Conservation (phyloP, 1,140 invertebrate genomes). For the Cyphomyrmex costatus region DNA sequence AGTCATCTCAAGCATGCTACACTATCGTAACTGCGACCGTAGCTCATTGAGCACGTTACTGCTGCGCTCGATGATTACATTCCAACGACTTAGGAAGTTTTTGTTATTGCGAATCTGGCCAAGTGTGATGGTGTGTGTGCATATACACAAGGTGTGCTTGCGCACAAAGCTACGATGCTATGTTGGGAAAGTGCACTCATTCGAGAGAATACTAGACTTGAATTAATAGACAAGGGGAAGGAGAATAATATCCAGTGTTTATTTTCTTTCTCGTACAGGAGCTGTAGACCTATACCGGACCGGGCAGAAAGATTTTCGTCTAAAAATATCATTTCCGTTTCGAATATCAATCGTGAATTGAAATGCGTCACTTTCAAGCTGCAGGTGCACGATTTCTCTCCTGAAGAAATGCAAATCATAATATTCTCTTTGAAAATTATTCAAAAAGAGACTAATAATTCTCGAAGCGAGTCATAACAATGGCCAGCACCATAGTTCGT, state of each 20-base stretch:
- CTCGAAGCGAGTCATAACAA: background rate
- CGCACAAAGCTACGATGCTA: constrained; percentile 25
- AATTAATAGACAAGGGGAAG: constrained; percentile 37
- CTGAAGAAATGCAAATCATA: constrained; percentile 7
- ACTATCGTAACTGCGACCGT: constrained; percentile 54
- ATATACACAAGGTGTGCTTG: background rate
- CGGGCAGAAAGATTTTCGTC: background rate
- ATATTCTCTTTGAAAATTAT: constrained; percentile 24
- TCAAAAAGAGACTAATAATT: background rate
- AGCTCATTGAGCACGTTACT: constrained; percentile 68
- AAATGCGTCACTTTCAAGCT: background rate
- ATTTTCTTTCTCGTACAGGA: constrained; percentile 3
- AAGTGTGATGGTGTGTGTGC: background rate
- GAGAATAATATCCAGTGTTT: constrained; percentile 52
- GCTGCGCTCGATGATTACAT: constrained; percentile 65
- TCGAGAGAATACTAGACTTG: constrained; percentile 46
- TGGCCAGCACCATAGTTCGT: background rate
- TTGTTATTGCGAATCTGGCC: constrained; percentile 50
- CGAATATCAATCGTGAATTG: constrained; percentile 3
- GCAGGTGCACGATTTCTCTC: background rate
- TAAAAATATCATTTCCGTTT: constrained; percentile 22
- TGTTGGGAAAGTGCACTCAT: constrained; percentile 30
- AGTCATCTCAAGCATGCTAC: constrained; percentile 65
- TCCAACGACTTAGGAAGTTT: constrained; percentile 61
- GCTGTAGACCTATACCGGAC: background rate